Base-by-base conservation (phyloP, 2,113 vertebrate species). In the Sebastes schlegelii region DNA sequence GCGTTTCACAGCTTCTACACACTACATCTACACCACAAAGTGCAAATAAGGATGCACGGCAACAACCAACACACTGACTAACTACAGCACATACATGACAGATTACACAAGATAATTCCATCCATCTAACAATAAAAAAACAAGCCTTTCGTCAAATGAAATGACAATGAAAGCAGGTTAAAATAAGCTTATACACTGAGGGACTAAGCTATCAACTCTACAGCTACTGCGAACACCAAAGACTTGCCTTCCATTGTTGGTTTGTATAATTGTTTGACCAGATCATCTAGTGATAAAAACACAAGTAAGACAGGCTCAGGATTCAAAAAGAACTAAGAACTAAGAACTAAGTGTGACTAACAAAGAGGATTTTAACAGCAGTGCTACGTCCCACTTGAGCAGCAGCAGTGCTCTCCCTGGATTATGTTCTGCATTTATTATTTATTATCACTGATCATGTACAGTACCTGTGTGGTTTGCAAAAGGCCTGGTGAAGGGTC, bases 401-500 rank as follows among this genome's bases (percentile, higher is more conserved):
- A 71, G 55, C 58, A 67, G 55, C 58, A 67, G 26, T 4, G 10
- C 19, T 65, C 58, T 34, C n/a, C 16, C 0, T 60, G 71, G 26
- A 19, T 4, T 51, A 52, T 26, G 5, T 16, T 43, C 2, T 57
- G 67, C 11, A 23, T 6, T 49, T 23, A 57, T n/a, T 46, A 23
- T 19, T 26, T 26, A 6, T 8, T 19, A 11, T 40, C 16, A 14
- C 46, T 49, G 12, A 17, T 61, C 14, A 13, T 5, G 11, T 11
- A 51, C 17, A 13, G 43, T 79, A 94, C 93, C 93, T 80, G 72
- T 1, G n/a, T 82, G 63, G 1, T 63, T 49, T 17, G 74, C 87
- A 86, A 93, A 95, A 86, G 96, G 95, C 92, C 94, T 95, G 92
- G 92, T 95, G 86, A 95, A 94, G 21, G 84, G 46, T 79, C 77